These are phyloP conservation scores for Ispidina picta DNA, from an alignment of 2,797 vertebrate species.

Conservation along the genomic window DNA sequence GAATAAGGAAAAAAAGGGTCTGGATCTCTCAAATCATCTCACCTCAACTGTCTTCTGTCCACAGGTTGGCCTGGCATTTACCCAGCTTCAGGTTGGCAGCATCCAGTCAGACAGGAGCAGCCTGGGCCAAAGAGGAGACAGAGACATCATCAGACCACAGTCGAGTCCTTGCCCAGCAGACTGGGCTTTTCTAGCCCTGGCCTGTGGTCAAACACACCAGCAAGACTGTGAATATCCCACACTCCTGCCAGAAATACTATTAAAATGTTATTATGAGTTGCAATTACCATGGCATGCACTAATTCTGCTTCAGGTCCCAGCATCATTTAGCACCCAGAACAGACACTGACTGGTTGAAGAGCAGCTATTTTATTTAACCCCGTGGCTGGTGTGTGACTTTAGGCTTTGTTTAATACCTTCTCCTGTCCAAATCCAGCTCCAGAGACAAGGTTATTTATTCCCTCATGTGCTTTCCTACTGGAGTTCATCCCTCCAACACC, in stretches of 20 bases:
- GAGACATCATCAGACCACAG: not conserved
- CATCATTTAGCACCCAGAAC: fast-evolving
- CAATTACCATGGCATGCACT: not conserved
- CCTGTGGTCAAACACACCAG: not conserved
- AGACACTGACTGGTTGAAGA: not conserved
- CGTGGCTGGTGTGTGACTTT: fast-evolving
- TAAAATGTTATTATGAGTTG: not conserved
- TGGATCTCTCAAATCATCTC: not conserved
- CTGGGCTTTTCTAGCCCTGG: not conserved
- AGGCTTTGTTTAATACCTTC: not conserved
- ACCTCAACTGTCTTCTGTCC: not conserved
- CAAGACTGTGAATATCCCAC: not conserved
- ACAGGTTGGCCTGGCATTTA: not conserved
- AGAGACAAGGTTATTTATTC: not conserved
- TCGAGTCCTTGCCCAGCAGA: not conserved
- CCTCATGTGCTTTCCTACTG: not conserved
- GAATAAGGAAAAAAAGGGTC: not conserved
- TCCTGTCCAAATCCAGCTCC: not conserved
- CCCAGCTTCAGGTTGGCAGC: not conserved
- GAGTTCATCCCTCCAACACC: not conserved
- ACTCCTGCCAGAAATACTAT: not conserved
- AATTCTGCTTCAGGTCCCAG: not conserved
- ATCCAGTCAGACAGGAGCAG: not conserved
- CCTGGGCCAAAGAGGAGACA: not conserved
- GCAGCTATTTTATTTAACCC: not conserved